phyloP scores from a whole-genome alignment of 2,797 vertebrate genomes.

The Coregonus sp. region DNA sequence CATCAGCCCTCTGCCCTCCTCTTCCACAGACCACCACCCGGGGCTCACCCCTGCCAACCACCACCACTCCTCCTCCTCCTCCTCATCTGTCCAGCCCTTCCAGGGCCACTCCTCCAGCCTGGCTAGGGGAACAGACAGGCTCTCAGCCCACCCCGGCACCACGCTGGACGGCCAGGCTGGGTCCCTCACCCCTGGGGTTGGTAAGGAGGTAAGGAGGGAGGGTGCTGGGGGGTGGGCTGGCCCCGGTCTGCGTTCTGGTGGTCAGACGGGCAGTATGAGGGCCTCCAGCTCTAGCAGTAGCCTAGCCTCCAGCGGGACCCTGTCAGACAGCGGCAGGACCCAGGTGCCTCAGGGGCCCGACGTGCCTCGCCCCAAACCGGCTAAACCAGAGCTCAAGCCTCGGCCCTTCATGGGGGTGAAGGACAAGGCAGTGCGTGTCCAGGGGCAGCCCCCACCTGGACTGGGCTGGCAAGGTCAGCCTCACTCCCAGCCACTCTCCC shows the following conservation, averaged over 20 bases:
- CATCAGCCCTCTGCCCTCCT: constrained; percentile 55
- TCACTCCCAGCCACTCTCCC: constrained; percentile 12
- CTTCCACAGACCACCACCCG: constrained; percentile 49
- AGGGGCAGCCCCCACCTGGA: constrained; percentile 75
- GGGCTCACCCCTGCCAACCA: constrained; percentile 66
- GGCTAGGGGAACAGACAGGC: constrained; percentile 75
- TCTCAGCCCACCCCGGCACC: constrained; percentile 66
- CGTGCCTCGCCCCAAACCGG: constrained; percentile 71
- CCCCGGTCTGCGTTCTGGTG: constrained; percentile 43
- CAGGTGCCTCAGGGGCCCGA: constrained; percentile 59
- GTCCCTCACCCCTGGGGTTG: constrained; percentile 51
- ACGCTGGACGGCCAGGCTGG: constrained; percentile 40
- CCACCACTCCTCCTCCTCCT: constrained; percentile 53
- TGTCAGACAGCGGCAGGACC: constrained; percentile 75
- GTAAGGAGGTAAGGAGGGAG: constrained; percentile 71
- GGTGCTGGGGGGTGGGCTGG: constrained; percentile 43
- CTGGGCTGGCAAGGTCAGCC: constrained; percentile 78
- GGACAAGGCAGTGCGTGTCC: constrained; percentile 92
- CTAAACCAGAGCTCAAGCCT: constrained; percentile 82
- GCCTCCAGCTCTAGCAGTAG: constrained; percentile 87
- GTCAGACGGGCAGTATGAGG: constrained; percentile 71
- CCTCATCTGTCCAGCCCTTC: constrained; percentile 60
- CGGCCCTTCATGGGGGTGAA: constrained; percentile 97
- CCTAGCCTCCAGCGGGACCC: constrained; percentile 82
- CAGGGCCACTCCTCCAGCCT: constrained; percentile 73